Base-by-base conservation (phyloP, 2,113 vertebrate species). In the Tichodroma muraria region DNA sequence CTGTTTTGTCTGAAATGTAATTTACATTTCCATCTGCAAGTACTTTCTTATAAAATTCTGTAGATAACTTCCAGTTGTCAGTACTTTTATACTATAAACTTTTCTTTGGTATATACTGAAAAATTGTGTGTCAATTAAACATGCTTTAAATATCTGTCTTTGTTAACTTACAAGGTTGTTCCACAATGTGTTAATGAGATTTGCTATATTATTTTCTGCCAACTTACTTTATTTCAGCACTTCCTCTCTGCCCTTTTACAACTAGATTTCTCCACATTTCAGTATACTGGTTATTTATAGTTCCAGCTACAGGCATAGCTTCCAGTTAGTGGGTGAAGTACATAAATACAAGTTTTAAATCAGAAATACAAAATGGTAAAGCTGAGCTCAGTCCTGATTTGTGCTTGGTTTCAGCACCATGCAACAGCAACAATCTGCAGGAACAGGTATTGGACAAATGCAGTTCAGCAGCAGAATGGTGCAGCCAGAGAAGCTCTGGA, bases 11-110 rank as follows among this genome's bases (percentile, higher is more conserved):
- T 97, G 92, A 96, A 96, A 97, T 93, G 95, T 96, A 97, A 97
- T 97, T 97, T 97, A 96, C 94, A 92, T 94, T 91, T 94, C 89
- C 89, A 97, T 97, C 97, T 97, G 95, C 90, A 96, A 97, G 96
- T 95, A 97, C 95, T 97, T 97, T 97, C 93, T 97, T 97, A 96
- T 93, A 97, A 97, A 98, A 97, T 97, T 97, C 92, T 97, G 92
- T 87, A 95, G 95, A 97, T 96, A 98, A 96, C 95, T 97, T 97
- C 95, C 96, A 97, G 97, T 97, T 83, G 83, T 97, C 52, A 24
- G 91, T 96, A 96, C 94, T 98, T 97, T 97, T 94, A 87, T 96
- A 84, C 75, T 90, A 95, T 78, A 96, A 97, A 97, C 85, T 93
- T 96, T 97, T 96, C 90, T 87, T 81, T 80, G 75, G 90, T 97